Conservation (phyloP, 2,888 invertebrate species). For the Sylvicola cinctus region DNA sequence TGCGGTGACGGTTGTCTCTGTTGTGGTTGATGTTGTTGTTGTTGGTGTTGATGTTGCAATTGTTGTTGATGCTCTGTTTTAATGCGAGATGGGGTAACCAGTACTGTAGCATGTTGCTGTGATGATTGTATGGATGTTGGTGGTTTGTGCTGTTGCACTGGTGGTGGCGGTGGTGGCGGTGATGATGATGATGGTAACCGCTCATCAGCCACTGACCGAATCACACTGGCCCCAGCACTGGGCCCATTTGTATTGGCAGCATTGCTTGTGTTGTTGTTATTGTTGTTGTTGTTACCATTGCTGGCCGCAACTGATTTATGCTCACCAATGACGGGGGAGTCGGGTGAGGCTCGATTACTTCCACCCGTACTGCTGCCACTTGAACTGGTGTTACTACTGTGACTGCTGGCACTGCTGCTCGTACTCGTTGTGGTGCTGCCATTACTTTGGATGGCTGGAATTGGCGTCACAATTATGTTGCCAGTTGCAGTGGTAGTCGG, state of each 20-base stretch:
- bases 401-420: conserved; percentile 5
- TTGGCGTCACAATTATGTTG: too few species aligned
- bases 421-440: conserved; percentile 6
- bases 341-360: conserved; percentile 18
- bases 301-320: not conserved
- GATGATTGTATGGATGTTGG: conserved; percentile 6
- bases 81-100: conserved; percentile 29
- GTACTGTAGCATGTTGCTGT: conserved; percentile 26
- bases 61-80: conserved; percentile 19
- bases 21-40: conserved; percentile 11
- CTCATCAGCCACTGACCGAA: conserved; percentile 24
- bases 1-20: conserved; percentile 24
- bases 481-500: too few species aligned
- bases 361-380: not conserved
- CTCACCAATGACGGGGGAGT: conserved; percentile 13
- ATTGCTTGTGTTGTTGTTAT: not conserved
- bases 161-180: conserved; percentile 14
- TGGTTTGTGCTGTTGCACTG: conserved; percentile 11
- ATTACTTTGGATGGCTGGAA: conserved; percentile 5
- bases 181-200: conserved; percentile 21
- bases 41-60: conserved; percentile 13
- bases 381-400: conserved; percentile 5
- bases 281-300: not conserved
- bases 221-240: conserved; percentile 19
- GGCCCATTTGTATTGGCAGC: conserved; percentile 3